Base-by-base conservation (phyloP, 1,140 invertebrate genomes). In the Cotesia glomerata region DNA sequence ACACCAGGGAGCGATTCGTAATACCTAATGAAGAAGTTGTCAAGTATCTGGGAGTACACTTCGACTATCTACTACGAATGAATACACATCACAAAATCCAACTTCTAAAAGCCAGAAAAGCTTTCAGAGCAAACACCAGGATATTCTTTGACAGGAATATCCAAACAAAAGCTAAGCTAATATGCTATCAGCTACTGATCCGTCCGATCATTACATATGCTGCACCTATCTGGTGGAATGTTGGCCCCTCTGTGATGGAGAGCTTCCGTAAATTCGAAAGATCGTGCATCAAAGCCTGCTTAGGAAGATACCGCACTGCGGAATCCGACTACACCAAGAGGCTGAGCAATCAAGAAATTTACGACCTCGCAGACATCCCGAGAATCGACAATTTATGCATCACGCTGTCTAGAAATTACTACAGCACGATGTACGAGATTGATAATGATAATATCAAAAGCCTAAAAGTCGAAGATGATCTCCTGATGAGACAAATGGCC, bases 121-220 rank as follows among this genome's bases (percentile, higher is more conserved):
- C 66, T 8, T 54, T 68, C 26, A 26, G 7, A 32, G 13, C 13
- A 0, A 35, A 61, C 3, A 5, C 3, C 3, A 72, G 32, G 16
- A 36, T 78, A 11, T 75, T 78, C n/a, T 54, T 74, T 11, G 72
- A 73, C 34, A 74, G 70, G 56, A 9, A n/a, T 4, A 13, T 78
- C 0, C 35, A 18, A 11, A 52, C 11, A 0, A 74, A 32, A 62
- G 67, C 73, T 4, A 74, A 73, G 66, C 16, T 76, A 4, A 76
- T 77, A 0, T 74, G 70, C 8, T 77, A 79, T 39, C 39, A 64
- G 2, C 66, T 72, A 2, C 18, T 77, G 13, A 75, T 79, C 0
- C 39, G 75, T 45, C 75, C 76, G 0, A 67, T 78, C 3, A 14
- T 76, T 0, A 76, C 72, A 0, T 74, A 74, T 26, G 73, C 73